These are phyloP conservation scores for Pocillopora meandrina DNA, from an alignment of 92 coral and sea anemone genomes.

Conservation along the genomic window DNA sequence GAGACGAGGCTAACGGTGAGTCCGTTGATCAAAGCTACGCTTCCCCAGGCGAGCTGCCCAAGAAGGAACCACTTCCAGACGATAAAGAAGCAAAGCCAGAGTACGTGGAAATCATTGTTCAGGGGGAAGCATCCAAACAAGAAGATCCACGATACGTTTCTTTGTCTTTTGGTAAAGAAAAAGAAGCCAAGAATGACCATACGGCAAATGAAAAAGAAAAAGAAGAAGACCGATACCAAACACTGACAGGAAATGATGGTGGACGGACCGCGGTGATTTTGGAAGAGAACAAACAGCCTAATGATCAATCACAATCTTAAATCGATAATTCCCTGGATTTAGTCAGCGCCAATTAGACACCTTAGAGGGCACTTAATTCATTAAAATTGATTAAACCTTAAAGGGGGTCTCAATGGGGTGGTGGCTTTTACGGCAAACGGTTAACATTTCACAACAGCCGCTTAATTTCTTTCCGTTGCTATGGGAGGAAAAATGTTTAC, in stretches of 20 bases:
- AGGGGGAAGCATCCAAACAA: constrained; percentile 1
- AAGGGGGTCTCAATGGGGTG: too few species aligned
- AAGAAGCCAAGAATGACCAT: constrained; percentile 11
- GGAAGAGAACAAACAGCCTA: not conserved
- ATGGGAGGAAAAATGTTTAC: too few species aligned
- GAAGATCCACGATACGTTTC: constrained; percentile 19
- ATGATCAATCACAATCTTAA: not conserved
- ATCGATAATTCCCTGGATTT: not conserved
- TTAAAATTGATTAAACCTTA: too few species aligned
- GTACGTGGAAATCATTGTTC: not conserved
- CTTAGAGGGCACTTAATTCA: too few species aligned
- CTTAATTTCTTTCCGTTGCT: too few species aligned
- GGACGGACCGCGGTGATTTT: constrained; percentile 10
- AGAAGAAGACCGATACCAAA: not conserved
- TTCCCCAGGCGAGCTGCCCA: constrained; percentile 20
- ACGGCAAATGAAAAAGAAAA: not conserved
- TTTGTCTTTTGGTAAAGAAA: not conserved
- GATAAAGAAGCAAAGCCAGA: not conserved
- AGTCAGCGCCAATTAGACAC: too few species aligned
- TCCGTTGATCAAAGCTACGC: not conserved
- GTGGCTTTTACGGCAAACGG: too few species aligned
- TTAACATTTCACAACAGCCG: too few species aligned
- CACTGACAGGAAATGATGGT: not conserved
- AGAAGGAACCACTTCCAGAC: constrained; percentile 11
- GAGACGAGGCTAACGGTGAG: not conserved